Evolutionary conservation across 2,888 invertebrate genomes (phyloP), one percentile per base, ranked within the genome.

Genomic region (Melinopterus prodromus): DNA sequence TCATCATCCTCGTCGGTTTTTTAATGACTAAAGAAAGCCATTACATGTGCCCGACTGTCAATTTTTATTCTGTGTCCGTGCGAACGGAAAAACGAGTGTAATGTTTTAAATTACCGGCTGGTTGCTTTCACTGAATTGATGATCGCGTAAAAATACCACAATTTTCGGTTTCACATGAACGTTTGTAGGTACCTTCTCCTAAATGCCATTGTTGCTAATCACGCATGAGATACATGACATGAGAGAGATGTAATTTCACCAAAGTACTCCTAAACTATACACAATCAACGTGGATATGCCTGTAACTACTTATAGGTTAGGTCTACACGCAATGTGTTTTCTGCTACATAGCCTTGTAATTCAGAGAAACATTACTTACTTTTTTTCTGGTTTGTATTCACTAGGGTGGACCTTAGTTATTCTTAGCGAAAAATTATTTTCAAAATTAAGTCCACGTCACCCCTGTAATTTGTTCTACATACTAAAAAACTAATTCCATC

Each of bases 1-100:
- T 53, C 53, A 53, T 53, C 53, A 7, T 53, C 53, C 9, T 53
- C 53, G 53, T 3, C 26, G 53, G 1, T 7, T 53, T 53, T 53
- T 53, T 53, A 53, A 53, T 53, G 53, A 53, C 53, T 53, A 53
- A 53, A 53, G 53, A 53, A 53, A 53, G 53, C 53, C 53, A 53
- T 53, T 53, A 53, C 53, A 53, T 53, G 53, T 53, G 53, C 53
- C 3, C 53, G 7, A 53, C 53, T 53, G 53, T 53, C 53, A 53
- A 53, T 53, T 53, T 53, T 53, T 53, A 53, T 53, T 53, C 53
- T 53, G 7, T 7, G 12, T 53, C 53, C 53, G 53, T 53, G 53
- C 53, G 53, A 53, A 53, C 53, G 53, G 53, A 53, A 53, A 53
- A 12, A 53, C 7, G 53, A 12, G 53, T 53, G 53, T 53, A 53